A percentile compares a stretch with the other conserved stretches of the same genome.
Conservation (phyloP, 2,113 vertebrate genomes). For the Balaenoptera acutorostrata region DNA sequence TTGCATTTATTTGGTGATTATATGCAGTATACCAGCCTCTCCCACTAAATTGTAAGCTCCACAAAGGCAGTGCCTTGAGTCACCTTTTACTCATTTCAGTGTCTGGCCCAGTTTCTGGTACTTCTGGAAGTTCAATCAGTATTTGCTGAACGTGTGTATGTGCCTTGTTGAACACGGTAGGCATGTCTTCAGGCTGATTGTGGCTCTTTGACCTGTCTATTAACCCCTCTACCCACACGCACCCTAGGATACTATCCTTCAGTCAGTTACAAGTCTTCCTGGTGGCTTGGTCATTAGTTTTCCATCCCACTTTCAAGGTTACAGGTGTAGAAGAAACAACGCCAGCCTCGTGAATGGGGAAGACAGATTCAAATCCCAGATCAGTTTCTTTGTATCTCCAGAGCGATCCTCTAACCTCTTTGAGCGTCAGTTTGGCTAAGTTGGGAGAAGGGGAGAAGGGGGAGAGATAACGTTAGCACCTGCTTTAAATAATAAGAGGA, state of each 20-base stretch:
- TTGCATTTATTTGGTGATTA: background rate
- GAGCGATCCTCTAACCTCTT: background rate
- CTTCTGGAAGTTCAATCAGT: background rate
- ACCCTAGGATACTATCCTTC: background rate
- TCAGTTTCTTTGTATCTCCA: background rate
- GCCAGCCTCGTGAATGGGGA: accelerated
- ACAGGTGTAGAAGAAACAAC: background rate
- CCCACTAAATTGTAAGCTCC: too few relatives aligned
- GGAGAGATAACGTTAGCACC: background rate
- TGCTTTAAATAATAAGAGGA: background rate
- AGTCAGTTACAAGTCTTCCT: background rate
- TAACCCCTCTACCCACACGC: background rate
- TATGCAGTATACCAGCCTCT: background rate
- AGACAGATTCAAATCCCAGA: background rate
- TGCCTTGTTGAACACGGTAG: accelerated
- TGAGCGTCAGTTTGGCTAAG: background rate
- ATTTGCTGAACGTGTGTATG: accelerated
- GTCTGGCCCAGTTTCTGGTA: background rate
- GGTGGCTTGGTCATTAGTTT: background rate
- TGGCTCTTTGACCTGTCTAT: background rate
- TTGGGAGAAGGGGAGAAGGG: background rate
- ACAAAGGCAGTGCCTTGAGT: background rate
- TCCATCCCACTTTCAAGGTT: background rate
- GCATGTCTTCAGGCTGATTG: accelerated
- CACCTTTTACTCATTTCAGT: accelerated